Conservation (phyloP, 2,797 vertebrate species). For the Typhlichthys eigenmanni region DNA sequence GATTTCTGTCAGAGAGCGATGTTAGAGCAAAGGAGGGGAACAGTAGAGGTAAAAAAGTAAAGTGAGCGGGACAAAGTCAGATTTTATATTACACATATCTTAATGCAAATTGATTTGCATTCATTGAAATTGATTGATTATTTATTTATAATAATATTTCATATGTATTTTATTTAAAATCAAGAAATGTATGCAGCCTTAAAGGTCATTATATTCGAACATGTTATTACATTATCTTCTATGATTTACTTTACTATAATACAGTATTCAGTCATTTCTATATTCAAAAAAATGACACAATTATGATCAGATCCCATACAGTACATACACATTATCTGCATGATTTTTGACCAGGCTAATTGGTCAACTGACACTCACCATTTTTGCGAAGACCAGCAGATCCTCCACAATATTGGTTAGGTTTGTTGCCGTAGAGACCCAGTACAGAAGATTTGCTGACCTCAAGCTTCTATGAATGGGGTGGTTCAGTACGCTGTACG, state of each 20-base stretch:
- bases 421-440: constrained; percentile 81
- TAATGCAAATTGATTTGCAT: too few relatives aligned
- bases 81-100: neutral
- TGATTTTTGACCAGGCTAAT: too few relatives aligned
- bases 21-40: neutral
- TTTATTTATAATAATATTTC: too few relatives aligned
- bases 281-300: neutral
- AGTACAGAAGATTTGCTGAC: constrained; percentile 87
- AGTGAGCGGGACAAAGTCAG: neutral
- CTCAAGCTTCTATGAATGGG: constrained; percentile 85
- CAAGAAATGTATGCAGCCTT: too few relatives aligned
- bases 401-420: constrained; percentile 87
- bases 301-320: neutral
- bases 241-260: neutral
- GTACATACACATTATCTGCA: neutral
- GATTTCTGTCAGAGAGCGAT: constrained; percentile 48
- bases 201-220: too few relatives aligned
- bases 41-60: neutral
- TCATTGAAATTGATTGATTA: too few relatives aligned
- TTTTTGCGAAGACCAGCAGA: constrained; percentile 87
- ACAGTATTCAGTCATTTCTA: neutral
- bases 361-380: constrained; percentile 73
- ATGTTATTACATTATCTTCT: too few relatives aligned
- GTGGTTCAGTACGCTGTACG: constrained; percentile 90
- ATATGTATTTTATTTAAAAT: too few relatives aligned